Conservation (phyloP, 1,140 invertebrate species). For the Dolichoris vasculosae region DNA sequence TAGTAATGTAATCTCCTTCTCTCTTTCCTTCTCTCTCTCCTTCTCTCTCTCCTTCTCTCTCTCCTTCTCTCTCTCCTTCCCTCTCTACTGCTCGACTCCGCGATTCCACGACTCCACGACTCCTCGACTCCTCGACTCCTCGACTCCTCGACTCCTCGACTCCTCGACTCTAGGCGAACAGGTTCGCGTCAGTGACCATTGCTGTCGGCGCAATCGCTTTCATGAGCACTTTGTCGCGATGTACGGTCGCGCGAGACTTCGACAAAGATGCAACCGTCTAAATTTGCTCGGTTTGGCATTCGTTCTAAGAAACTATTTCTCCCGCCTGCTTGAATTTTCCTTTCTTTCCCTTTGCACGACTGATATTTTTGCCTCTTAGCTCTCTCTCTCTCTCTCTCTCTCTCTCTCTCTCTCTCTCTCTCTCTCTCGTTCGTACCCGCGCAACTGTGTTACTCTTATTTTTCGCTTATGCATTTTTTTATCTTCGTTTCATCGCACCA, state of each 20-base stretch:
- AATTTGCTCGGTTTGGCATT: conserved; percentile 60
- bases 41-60: no score
- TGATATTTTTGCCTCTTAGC: not conserved
- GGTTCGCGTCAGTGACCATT: not conserved
- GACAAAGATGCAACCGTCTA: conserved; percentile 43
- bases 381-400: not conserved
- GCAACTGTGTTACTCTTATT: not conserved
- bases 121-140: not conserved
- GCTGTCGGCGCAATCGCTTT: not conserved
- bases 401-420: not conserved
- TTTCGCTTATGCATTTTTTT: not conserved
- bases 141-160: not conserved
- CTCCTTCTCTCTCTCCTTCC: no score
- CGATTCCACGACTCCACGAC: no score
- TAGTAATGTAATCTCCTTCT: no score
- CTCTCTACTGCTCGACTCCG: no score
- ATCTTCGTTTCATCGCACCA: conserved; percentile 19
- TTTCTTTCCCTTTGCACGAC: conserved; percentile 21
- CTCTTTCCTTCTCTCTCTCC: no score
- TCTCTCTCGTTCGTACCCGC: not conserved
- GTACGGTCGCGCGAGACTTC: not conserved
- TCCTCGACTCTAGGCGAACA: not conserved
- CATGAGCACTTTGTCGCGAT: no score
- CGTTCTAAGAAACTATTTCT: conserved; percentile 52
- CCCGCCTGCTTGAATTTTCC: conserved; percentile 16